Evolutionary conservation across 1,140 invertebrate genomes (phyloP).

Genomic region (Drosophila kohkoa): DNA sequence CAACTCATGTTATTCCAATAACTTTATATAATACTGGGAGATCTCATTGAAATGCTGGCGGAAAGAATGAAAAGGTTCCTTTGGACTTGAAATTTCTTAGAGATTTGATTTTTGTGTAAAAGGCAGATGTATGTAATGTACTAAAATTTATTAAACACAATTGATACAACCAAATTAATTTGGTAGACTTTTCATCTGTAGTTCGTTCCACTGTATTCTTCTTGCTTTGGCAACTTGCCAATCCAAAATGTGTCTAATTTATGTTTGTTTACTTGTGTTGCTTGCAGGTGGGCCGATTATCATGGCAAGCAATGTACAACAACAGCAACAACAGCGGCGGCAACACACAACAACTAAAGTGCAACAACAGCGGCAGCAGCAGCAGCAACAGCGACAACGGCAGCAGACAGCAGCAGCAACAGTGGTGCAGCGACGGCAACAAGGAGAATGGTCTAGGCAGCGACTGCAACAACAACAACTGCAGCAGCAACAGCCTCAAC

Average conservation of each 20-base stretch:
- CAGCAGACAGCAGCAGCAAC: conserved; percentile 30
- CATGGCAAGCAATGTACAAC: conserved; percentile 83
- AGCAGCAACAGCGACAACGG: conserved; percentile 24
- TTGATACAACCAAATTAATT: no score
- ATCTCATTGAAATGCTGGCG: neutral
- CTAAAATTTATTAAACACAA: no score
- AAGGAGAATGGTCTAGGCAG: conserved; percentile 25
- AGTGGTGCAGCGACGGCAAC: conserved; percentile 18
- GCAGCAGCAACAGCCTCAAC: conserved; percentile 44
- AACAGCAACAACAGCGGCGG: conserved; percentile 63
- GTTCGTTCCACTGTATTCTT: conserved; percentile 14
- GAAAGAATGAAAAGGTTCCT: neutral
- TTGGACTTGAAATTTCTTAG: no score
- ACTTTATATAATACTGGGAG: neutral
- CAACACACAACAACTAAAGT: conserved; percentile 30
- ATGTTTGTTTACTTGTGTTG: neutral
- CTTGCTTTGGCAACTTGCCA: neutral
- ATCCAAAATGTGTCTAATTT: neutral
- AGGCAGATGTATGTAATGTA: no score
- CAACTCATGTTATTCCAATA: no score
- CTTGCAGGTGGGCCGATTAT: conserved; percentile 80
- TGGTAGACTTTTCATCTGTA: no score
- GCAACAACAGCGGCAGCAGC: conserved; percentile 46
- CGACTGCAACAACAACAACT: conserved; percentile 42
- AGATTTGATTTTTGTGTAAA: neutral